Conservation (phyloP, 2,797 vertebrate species). For the Florisuga fusca region DNA sequence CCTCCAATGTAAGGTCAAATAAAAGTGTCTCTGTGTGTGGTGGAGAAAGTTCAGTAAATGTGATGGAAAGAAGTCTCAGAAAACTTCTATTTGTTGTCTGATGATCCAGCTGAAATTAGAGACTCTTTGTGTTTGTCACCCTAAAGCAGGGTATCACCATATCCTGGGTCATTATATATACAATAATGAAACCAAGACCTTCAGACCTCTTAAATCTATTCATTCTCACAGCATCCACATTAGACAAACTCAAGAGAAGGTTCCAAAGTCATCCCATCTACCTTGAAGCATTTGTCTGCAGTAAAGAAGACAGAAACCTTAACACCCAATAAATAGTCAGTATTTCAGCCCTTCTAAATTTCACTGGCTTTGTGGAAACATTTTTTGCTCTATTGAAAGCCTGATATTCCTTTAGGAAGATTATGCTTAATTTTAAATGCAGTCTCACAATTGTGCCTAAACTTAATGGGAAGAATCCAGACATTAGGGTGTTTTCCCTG, state of each 20-base stretch:
- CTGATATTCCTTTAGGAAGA: not conserved
- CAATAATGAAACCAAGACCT: not conserved
- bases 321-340: not conserved
- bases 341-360: not conserved
- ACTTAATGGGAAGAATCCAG: not conserved
- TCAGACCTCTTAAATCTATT: not conserved
- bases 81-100: not conserved
- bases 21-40: conserved; percentile 54
- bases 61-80: not conserved
- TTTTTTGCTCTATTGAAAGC: not conserved
- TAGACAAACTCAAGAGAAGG: not conserved
- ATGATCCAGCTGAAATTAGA: not conserved
- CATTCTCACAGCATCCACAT: not conserved
- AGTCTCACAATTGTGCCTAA: not conserved
- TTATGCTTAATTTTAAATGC: not conserved
- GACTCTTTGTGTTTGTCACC: not conserved
- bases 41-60: not conserved
- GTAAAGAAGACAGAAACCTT: not conserved
- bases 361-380: not conserved
- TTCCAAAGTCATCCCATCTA: not conserved
- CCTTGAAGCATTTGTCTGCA: not conserved
- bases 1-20: conserved; percentile 36
- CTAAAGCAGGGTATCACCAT: not conserved
- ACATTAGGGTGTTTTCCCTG: not conserved
- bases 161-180: not conserved